A percentile compares a stretch with the other conserved stretches of the same genome.
Conservation (phyloP, 2,888 invertebrate species). For the Phytoseiulus persimilis region DNA sequence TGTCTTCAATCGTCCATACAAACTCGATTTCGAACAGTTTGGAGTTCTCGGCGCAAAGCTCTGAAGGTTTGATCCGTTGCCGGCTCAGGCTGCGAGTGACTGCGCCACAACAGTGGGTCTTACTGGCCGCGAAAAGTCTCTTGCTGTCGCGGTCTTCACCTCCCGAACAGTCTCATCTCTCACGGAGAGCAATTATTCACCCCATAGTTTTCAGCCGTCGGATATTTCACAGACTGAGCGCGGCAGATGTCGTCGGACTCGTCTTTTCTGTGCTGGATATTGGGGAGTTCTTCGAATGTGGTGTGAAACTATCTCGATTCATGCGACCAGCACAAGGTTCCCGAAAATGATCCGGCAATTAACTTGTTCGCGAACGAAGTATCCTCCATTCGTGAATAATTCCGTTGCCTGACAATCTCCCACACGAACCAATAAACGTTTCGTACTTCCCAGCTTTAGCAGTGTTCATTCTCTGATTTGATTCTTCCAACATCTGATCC, state of each 20-base stretch:
- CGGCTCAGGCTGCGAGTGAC: neutral
- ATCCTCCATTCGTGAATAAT: neutral
- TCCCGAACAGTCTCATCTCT: neutral
- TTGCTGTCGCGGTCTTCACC: neutral
- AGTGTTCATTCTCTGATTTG: no score
- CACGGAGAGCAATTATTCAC: no score
- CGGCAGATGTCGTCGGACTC: no score
- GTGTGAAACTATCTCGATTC: neutral
- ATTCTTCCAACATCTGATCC: no score
- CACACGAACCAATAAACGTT: neutral
- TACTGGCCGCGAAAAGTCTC: neutral
- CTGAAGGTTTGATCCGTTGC: neutral
- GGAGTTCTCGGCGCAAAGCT: neutral
- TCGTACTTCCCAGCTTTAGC: no score
- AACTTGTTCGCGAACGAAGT: conserved; percentile 10
- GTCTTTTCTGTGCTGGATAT: neutral
- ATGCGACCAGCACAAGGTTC: neutral
- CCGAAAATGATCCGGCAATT: conserved; percentile 1
- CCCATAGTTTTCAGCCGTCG: no score
- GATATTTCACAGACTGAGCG: no score
- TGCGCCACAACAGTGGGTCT: neutral
- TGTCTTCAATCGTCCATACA: conserved; percentile 18
- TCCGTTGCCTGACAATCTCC: conserved; percentile 14
- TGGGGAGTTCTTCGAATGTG: neutral
- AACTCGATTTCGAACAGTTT: neutral